Evolutionary conservation across 2,113 vertebrate species (phyloP).

Genomic region (Brachypodius melanocephalos): DNA sequence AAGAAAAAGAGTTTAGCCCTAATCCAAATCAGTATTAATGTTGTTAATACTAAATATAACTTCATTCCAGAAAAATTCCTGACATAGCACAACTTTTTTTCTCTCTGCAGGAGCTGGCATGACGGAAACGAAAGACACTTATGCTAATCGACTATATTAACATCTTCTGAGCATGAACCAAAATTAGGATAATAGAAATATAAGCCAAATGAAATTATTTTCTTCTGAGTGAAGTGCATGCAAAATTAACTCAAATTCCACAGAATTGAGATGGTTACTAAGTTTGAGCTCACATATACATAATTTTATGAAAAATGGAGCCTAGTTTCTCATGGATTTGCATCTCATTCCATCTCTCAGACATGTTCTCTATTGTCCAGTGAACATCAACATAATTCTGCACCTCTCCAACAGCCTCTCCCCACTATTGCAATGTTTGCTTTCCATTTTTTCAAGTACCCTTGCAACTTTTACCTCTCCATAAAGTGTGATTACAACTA

Average conservation of each 20-base stretch:
- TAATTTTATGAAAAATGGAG: not conserved
- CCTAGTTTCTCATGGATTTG: not conserved
- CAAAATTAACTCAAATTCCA: not conserved
- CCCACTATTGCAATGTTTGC: not conserved
- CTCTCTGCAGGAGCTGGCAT: not conserved
- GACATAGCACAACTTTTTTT: not conserved
- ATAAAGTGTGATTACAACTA: not conserved
- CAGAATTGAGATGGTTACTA: not conserved
- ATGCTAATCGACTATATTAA: not conserved
- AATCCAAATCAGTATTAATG: not conserved
- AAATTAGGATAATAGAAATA: not conserved
- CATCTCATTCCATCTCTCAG: not conserved
- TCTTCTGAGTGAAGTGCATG: not conserved
- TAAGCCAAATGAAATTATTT: not conserved
- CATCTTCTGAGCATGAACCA: not conserved
- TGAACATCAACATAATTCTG: not conserved
- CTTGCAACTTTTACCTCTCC: not conserved
- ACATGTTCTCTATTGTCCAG: not conserved
- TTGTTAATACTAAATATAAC: not conserved
- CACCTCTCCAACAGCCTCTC: not conserved
- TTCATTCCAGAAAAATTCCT: not conserved
- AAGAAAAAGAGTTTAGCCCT: not conserved
- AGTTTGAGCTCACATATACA: not conserved
- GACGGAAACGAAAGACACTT: not conserved
- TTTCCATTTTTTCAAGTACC: not conserved